Base-by-base conservation (phyloP, 2,113 vertebrate species). In the Megaceryle maxima region DNA sequence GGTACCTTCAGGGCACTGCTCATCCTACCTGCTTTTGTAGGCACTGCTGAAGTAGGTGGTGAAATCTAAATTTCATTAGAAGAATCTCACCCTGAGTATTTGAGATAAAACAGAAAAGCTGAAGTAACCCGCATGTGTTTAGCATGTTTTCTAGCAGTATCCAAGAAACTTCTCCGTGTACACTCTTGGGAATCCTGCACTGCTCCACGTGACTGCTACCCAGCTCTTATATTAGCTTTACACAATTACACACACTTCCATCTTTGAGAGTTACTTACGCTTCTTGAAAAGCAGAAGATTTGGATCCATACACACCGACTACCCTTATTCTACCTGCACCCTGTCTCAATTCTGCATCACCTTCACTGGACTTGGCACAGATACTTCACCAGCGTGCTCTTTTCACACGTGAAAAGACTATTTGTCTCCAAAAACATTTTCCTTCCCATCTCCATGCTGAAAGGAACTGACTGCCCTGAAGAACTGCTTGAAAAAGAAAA, bases 81-180 rank as follows among this genome's bases (percentile, higher is more conserved):
- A 83, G 17, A 66, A 26, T 15, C 20, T 62, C 73, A 81, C 8
- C 4, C 21, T 35, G 9, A 22, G 22, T 7, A 35, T 12, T 13
- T 13, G 10, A 87, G 9, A 16, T 4, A 13, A 16, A 88, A 66
- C 10, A 62, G 46, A 57, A 83, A 33, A 88, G n/a, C 0, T 0
- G 35, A 89, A 13, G 4, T 20, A 43, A 51, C 12, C 0, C 41
- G 4, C 4, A 6, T 1, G 5, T 3, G 3, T 41, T 59, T 10
- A 24, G 18, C 9, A 4, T 11, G 6, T 41, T 85, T 15, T 51
- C 26, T 28, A 60, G 10, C 5, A 16, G 13, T 21, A 26, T 13
- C 20, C 51, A 75, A 44, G 33, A 28, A 79, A 60, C 63, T 72
- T 16, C 25, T 43, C 64, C 51, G 9, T 18, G 44, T 10, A 39